Conservation (phyloP, 2,888 invertebrate species). For the Acrocyrtus sp. region DNA sequence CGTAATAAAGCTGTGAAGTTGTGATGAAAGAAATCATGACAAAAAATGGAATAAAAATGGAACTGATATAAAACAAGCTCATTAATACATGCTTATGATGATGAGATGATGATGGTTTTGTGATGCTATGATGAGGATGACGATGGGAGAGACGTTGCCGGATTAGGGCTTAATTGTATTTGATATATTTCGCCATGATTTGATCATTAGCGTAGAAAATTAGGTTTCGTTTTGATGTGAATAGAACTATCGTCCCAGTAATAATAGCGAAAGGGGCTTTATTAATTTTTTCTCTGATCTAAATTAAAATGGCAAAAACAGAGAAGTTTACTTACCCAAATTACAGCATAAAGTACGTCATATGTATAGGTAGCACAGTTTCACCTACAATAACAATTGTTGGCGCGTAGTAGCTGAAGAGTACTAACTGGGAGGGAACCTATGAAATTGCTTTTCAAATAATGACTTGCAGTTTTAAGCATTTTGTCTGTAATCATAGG, state of each 20-base stretch:
- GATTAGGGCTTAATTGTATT: slow-evolving; percentile 41
- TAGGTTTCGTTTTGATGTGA: slow-evolving; percentile 33
- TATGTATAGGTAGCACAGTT: no score
- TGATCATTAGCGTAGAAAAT: slow-evolving; percentile 42
- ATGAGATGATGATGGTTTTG: background rate
- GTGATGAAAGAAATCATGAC: background rate
- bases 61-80: slow-evolving; percentile 27
- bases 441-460: no score
- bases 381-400: background rate
- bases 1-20: background rate
- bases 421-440: no score
- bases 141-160: slow-evolving; percentile 5
- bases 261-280: background rate
- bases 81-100: slow-evolving; percentile 7
- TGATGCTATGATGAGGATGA: background rate
- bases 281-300: background rate
- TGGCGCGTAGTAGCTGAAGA: no score
- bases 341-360: no score
- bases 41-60: slow-evolving; percentile 6
- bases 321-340: background rate
- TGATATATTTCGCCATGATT: slow-evolving; percentile 47
- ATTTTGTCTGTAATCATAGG: background rate
- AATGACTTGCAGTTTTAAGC: background rate
- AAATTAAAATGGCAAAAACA: background rate
- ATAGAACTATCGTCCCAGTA: background rate